Evolutionary conservation across 2,888 invertebrate genomes (phyloP).

Genomic region (Notocelia uddmanniana): DNA sequence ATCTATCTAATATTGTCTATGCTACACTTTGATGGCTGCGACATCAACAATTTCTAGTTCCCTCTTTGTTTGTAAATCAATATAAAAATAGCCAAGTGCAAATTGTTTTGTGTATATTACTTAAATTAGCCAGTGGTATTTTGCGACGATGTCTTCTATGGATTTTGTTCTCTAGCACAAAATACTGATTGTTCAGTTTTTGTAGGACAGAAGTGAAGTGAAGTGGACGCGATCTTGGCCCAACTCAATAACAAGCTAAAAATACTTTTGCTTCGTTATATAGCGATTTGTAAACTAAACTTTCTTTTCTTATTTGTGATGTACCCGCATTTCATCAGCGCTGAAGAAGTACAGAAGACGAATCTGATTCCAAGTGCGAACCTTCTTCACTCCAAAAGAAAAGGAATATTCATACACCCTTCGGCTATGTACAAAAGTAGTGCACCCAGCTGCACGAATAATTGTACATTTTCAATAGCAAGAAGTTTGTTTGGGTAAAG

Average conservation of each 20-base stretch:
- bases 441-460: conserved; percentile 71
- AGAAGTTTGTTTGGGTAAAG: conserved; percentile 75
- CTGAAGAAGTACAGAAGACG: conserved; percentile 86
- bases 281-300: conserved; percentile 70
- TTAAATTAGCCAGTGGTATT: conserved; percentile 46
- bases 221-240: conserved; percentile 80
- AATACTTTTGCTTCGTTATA: conserved; percentile 70
- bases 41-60: conserved; percentile 43
- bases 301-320: conserved; percentile 86
- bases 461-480: conserved; percentile 63
- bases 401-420: conserved; percentile 95
- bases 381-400: conserved; percentile 92
- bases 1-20: neutral
- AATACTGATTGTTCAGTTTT: conserved; percentile 63
- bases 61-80: conserved; percentile 45
- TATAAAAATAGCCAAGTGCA: conserved; percentile 17
- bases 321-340: conserved; percentile 88
- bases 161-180: conserved; percentile 77
- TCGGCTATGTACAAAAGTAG: conserved; percentile 95
- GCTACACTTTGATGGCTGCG: conserved; percentile 40
- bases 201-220: conserved; percentile 77
- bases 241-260: conserved; percentile 73
- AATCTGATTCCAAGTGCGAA: conserved; percentile 87
- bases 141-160: conserved; percentile 80
- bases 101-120: conserved; percentile 16